A percentile compares a stretch with the other conserved stretches of the same genome.
Conservation (phyloP, 2,113 vertebrate genomes). For the Salvator merianae region DNA sequence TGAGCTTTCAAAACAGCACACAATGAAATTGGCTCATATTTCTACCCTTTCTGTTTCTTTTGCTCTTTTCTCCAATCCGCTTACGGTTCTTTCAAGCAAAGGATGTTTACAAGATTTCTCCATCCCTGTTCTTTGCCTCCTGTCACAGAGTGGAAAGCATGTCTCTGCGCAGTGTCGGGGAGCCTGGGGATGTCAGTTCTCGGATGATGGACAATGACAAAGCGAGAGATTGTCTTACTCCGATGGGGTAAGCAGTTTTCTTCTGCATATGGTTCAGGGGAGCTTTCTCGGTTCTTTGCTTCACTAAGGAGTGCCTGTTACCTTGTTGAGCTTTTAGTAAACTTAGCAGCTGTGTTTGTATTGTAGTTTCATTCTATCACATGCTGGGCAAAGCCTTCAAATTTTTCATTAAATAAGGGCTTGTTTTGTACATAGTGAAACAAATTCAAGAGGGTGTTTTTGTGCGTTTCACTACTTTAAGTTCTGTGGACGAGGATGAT, state of each 20-base stretch:
- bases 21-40: neutral
- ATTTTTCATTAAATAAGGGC: neutral
- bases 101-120: neutral
- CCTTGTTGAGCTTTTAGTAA: neutral
- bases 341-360: too few species aligned
- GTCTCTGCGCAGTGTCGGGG: constrained; percentile 74
- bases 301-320: neutral
- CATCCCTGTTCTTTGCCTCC: constrained; percentile 5
- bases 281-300: neutral
- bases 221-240: constrained; percentile 86
- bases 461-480: too few species aligned
- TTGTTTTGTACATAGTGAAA: too few species aligned
- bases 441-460: too few species aligned
- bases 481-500: neutral
- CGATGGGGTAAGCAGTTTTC: constrained; percentile 81
- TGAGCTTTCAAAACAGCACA: too few species aligned
- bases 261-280: neutral
- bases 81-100: too few species aligned
- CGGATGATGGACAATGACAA: constrained; percentile 80
- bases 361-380: neutral
- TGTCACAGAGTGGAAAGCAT: constrained; percentile 88
- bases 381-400: neutral
- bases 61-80: neutral
- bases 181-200: constrained; percentile 85
- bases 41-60: neutral